These are phyloP conservation scores for Plectrocnemia conspersa DNA, from an alignment of 1,140 invertebrate genomes.

Conservation along the genomic window DNA sequence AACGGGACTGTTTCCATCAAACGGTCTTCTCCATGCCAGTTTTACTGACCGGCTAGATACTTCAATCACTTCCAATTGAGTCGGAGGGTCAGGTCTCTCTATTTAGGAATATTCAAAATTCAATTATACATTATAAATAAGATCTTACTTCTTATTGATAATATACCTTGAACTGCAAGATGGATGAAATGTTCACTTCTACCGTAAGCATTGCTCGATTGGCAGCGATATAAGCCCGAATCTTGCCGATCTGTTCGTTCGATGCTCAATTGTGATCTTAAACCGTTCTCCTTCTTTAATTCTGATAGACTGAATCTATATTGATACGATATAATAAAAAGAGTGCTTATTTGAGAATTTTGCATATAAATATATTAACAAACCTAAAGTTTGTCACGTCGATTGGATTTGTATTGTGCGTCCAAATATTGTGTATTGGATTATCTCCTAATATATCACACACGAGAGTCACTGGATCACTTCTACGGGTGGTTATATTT, in stretches of 20 bases:
- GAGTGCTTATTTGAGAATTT: not conserved
- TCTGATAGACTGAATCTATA: conserved; percentile 53
- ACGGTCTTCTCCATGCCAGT: conserved; percentile 69
- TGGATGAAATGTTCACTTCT: conserved; percentile 78
- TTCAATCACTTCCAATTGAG: conserved; percentile 60
- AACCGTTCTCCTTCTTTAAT: conserved; percentile 64
- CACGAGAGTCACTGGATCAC: conserved; percentile 65
- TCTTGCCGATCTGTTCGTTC: conserved; percentile 67
- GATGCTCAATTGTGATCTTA: conserved; percentile 65
- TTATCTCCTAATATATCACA: conserved; percentile 83
- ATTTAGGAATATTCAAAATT: not conserved
- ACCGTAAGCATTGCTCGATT: conserved; percentile 78
- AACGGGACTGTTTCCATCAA: conserved; percentile 77
- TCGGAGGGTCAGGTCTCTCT: conserved; percentile 72
- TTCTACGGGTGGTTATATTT: conserved; percentile 65
- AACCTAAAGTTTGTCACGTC: conserved; percentile 61
- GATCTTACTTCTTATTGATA: not conserved
- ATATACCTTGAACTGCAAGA: conserved; percentile 75
- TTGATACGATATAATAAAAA: not conserved
- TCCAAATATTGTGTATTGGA: conserved; percentile 77
- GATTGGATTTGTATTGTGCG: conserved; percentile 59
- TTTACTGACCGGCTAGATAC: conserved; percentile 66
- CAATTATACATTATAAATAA: not conserved
- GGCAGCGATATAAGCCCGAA: conserved; percentile 81
- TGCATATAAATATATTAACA: not conserved